Evolutionary conservation across 2,797 vertebrate genomes (phyloP).

Genomic region (Lindbergichthys nudifrons): DNA sequence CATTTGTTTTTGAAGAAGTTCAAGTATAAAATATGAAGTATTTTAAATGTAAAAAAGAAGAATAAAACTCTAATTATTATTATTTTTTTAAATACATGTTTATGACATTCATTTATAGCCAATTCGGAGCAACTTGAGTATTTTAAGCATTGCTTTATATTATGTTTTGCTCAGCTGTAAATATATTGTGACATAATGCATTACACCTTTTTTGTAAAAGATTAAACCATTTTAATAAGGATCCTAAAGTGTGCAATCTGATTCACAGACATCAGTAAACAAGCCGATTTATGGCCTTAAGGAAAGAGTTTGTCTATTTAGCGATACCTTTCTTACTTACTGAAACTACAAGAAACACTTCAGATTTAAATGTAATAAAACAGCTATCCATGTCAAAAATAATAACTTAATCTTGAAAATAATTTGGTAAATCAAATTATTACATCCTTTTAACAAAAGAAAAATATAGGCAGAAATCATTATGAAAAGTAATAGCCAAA

Average conservation of each 20-base stretch:
- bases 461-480: too few relatives aligned
- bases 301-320: not conserved
- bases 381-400: not conserved
- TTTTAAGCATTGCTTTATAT: not conserved
- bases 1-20: too few relatives aligned
- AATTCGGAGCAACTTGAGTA: not conserved
- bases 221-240: conserved; percentile 11
- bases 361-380: not conserved
- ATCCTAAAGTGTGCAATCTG: accelerated
- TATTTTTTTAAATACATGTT: too few relatives aligned
- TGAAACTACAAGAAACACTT: not conserved
- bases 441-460: too few relatives aligned
- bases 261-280: not conserved
- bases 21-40: too few relatives aligned
- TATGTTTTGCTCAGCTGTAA: not conserved
- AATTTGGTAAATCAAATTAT: not conserved
- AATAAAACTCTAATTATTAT: too few relatives aligned
- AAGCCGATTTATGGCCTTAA: not conserved
- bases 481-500: too few relatives aligned
- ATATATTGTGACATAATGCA: not conserved
- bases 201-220: not conserved
- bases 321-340: not conserved
- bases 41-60: too few relatives aligned
- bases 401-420: too few relatives aligned
- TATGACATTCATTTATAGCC: not conserved